Percentiles rank a stretch among this genome's conserved stretches.
phyloP scores from a whole-genome alignment of 2,888 invertebrate species.

The Carabus problematicus region DNA sequence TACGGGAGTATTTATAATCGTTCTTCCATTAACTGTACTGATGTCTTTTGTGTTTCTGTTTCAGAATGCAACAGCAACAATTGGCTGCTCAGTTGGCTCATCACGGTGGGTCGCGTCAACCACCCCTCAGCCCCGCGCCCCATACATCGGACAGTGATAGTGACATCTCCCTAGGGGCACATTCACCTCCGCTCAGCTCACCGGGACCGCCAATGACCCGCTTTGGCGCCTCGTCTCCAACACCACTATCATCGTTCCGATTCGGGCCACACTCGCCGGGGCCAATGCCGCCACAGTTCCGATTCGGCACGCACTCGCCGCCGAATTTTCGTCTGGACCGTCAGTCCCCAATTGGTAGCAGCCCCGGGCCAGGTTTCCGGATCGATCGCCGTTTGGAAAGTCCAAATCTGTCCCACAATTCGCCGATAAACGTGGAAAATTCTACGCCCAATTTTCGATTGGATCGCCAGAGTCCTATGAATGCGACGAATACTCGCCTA shows the following conservation, averaged over 20 bases:
- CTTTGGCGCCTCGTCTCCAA: conserved; percentile 52
- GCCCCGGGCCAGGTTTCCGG: conserved; percentile 51
- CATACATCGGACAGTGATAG: conserved; percentile 58
- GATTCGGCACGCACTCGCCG: conserved; percentile 55
- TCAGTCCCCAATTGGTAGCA: conserved; percentile 47
- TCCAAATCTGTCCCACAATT: conserved; percentile 41
- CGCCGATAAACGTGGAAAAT: conserved; percentile 53
- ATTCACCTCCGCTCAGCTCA: conserved; percentile 57
- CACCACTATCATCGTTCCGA: conserved; percentile 56
- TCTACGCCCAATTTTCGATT: conserved; percentile 8
- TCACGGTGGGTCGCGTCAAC: conserved; percentile 53
- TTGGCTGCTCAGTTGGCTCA: conserved; percentile 57
- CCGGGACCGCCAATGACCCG: conserved; percentile 55
- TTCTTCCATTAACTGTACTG: too few species aligned
- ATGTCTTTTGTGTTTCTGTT: conserved; percentile 47
- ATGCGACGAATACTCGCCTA: conserved; percentile 16
- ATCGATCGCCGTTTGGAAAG: conserved; percentile 50
- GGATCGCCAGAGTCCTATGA: conserved; percentile 19
- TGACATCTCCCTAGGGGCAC: conserved; percentile 59
- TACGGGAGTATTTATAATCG: too few species aligned
- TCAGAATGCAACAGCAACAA: conserved; percentile 60
- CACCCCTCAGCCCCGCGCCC: conserved; percentile 57
- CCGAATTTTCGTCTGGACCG: conserved; percentile 51
- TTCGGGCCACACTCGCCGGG: conserved; percentile 60
- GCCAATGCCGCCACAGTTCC: conserved; percentile 59